Conservation (phyloP, 2,113 vertebrate genomes). For the Phaetusa simplex region DNA sequence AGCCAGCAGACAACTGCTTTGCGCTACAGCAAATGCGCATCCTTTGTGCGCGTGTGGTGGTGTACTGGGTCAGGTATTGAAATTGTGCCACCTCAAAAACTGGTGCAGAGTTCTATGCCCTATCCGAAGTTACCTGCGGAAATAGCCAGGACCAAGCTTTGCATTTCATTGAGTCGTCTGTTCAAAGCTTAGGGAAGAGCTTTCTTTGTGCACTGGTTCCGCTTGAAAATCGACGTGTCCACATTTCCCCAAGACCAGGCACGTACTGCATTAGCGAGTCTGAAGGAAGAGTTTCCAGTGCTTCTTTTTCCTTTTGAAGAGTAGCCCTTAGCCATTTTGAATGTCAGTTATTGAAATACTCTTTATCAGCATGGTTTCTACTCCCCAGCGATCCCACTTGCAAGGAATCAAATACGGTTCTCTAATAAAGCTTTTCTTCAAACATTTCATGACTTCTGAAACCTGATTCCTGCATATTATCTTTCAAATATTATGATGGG, state of each 20-base stretch:
- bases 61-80: not conserved
- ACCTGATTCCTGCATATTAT: not conserved
- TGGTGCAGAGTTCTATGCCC: not conserved
- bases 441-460: not conserved
- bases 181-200: not conserved
- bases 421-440: not conserved
- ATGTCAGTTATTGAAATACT: not conserved
- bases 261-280: not conserved
- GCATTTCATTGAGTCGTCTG: not conserved
- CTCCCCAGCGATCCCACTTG: not conserved
- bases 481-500: not conserved
- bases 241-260: not conserved
- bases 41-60: too few relatives aligned
- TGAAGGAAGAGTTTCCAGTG: not conserved
- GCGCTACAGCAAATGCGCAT: not conserved
- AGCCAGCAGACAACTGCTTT: not conserved
- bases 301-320: not conserved
- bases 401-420: not conserved
- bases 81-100: not conserved
- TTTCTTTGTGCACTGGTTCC: not conserved
- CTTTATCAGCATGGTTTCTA: not conserved
- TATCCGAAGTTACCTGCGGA: not conserved
- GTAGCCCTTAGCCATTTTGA: not conserved
- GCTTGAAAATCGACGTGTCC: not conserved
- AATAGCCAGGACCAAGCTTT: not conserved